Evolutionary conservation across 92 coral and sea anemone species (phyloP).

Genomic region (Pocillopora meandrina): DNA sequence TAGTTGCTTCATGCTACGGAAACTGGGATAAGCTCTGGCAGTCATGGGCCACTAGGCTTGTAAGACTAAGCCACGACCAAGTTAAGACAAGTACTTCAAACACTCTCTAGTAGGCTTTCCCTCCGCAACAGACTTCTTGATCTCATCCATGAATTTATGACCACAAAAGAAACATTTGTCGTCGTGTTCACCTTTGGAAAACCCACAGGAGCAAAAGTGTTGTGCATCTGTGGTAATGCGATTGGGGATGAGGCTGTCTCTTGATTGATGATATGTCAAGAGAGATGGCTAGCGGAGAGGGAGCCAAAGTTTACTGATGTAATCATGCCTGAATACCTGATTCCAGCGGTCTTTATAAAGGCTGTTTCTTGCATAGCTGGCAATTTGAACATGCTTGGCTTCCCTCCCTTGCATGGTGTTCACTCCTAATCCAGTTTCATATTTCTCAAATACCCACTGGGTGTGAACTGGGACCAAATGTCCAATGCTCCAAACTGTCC

Average conservation of each 20-base stretch:
- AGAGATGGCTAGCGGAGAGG: slow-evolving; percentile 62
- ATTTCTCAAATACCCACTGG: slow-evolving; percentile 56
- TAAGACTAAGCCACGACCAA: not conserved
- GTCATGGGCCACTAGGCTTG: not conserved
- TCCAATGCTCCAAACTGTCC: slow-evolving; percentile 67
- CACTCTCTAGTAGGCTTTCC: slow-evolving; percentile 34
- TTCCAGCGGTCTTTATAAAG: slow-evolving; percentile 49
- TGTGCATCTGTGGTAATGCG: slow-evolving; percentile 33
- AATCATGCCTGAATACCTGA: slow-evolving; percentile 58
- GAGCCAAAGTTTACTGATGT: slow-evolving; percentile 57
- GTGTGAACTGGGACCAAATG: slow-evolving; percentile 60
- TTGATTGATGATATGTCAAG: slow-evolving; percentile 47
- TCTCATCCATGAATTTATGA: slow-evolving; percentile 52
- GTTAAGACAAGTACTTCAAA: slow-evolving; percentile 33
- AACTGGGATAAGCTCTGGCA: not conserved
- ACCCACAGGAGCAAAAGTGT: slow-evolving; percentile 60
- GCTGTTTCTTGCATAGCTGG: slow-evolving; percentile 64
- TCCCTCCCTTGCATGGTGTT: slow-evolving; percentile 73
- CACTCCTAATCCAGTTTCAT: slow-evolving; percentile 64
- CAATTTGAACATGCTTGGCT: slow-evolving; percentile 69
- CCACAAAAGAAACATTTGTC: slow-evolving; percentile 50
- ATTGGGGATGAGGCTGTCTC: slow-evolving; percentile 44
- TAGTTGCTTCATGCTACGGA: not conserved
- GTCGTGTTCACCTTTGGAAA: slow-evolving; percentile 15
- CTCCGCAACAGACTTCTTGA: slow-evolving; percentile 44